Percentiles rank a stretch among this genome's conserved stretches.
These are phyloP conservation scores for Hyaena hyaena DNA, from an alignment of 2,113 vertebrate genomes.

Conservation along the genomic window DNA sequence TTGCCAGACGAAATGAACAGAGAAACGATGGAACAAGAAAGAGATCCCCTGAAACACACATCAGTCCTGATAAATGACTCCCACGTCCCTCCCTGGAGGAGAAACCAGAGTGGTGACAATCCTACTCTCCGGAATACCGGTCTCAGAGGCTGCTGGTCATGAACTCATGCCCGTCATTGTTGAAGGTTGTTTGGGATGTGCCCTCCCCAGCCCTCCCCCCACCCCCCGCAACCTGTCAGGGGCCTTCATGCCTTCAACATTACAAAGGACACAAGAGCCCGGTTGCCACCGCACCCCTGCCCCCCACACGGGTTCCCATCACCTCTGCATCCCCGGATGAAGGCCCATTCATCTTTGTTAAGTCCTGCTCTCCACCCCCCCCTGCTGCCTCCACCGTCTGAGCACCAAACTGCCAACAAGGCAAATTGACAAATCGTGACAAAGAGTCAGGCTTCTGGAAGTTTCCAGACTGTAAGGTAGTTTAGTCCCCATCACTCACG, in stretches of 20 bases:
- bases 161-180: background rate
- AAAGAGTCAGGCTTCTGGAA: slow-evolving; percentile 16
- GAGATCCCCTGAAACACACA: background rate
- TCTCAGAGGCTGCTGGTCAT: background rate
- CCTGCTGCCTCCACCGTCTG: fast-evolving
- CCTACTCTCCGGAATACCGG: no score
- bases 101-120: background rate
- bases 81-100: background rate
- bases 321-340: background rate
- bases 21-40: background rate
- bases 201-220: background rate
- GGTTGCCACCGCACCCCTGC: background rate
- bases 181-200: background rate
- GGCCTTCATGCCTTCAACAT: background rate
- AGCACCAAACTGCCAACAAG: background rate
- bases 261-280: fast-evolving
- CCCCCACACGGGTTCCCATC: background rate
- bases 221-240: background rate
- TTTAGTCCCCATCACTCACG: background rate
- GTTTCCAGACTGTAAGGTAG: background rate
- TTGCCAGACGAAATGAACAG: background rate
- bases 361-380: background rate
- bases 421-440: background rate
- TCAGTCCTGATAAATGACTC: background rate
- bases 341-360: background rate